phyloP scores from a whole-genome alignment of 1,140 invertebrate genomes.

The Arctopsyche grandis region DNA sequence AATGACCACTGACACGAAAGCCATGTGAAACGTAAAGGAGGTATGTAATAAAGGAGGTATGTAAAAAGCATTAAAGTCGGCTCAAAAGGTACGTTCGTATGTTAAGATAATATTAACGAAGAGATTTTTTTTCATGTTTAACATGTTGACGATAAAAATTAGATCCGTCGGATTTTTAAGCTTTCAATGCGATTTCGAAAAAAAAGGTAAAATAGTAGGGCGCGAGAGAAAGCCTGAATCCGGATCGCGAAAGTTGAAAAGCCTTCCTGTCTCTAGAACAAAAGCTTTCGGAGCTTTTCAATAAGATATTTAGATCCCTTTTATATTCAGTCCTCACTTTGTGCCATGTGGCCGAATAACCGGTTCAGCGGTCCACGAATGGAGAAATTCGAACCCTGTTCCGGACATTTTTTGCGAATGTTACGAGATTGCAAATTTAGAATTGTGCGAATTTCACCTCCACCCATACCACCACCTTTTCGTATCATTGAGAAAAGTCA shows the following conservation, averaged over 20 bases:
- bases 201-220: too few relatives aligned
- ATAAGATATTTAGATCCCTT: conserved; percentile 39
- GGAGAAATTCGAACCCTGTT: not conserved
- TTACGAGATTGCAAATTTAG: not conserved
- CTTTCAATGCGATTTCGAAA: too few relatives aligned
- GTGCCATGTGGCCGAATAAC: conserved; percentile 28
- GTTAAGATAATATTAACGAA: too few relatives aligned
- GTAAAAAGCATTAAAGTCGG: too few relatives aligned
- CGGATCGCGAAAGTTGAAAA: conserved; percentile 26
- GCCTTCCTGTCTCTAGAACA: conserved; percentile 22
- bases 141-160: not conserved
- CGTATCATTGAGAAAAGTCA: too few relatives aligned
- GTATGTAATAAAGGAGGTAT: too few relatives aligned
- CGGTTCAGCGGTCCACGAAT: conserved; percentile 27
- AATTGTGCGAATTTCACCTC: not conserved
- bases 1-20: too few relatives aligned
- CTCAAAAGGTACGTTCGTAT: too few relatives aligned
- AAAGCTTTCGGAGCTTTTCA: conserved; percentile 35
- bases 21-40: too few relatives aligned
- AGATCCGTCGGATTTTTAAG: too few relatives aligned
- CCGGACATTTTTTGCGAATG: not conserved
- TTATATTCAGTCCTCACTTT: conserved; percentile 38
- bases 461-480: not conserved
- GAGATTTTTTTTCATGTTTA: not conserved
- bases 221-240: too few relatives aligned